Percentiles rank a stretch among this genome's conserved stretches.
phyloP scores from a whole-genome alignment of 23 tunicate species.

The Trididemnum miniatum region DNA sequence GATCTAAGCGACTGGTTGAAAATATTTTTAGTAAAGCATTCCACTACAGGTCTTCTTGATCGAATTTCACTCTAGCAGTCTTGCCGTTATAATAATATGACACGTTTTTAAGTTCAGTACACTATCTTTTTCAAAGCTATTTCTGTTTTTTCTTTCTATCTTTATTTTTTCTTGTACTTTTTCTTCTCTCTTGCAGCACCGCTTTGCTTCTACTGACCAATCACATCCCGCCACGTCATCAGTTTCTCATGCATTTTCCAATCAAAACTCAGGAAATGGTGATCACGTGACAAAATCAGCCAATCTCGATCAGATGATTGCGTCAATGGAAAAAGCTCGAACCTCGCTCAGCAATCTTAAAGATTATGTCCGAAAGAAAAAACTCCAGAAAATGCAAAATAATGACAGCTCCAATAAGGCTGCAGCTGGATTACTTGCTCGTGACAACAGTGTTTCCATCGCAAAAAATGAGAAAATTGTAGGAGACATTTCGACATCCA shows the following conservation, averaged over 20 bases:
- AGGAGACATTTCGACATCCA: background rate
- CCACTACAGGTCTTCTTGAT: too few relatives aligned
- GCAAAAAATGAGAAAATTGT: background rate
- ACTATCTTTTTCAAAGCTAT: too few relatives aligned
- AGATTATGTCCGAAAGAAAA: constrained; percentile 34
- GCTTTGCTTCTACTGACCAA: too few relatives aligned
- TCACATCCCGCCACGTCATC: background rate
- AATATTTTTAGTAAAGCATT: too few relatives aligned
- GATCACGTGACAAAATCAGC: constrained; percentile 8
- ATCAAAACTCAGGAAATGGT: constrained; percentile 19
- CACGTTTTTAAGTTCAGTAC: too few relatives aligned
- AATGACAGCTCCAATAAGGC: background rate
- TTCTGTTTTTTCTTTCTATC: too few relatives aligned
- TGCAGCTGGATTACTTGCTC: background rate
- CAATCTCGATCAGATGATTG: constrained; percentile 48
- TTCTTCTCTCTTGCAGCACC: too few relatives aligned
- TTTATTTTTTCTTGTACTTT: too few relatives aligned
- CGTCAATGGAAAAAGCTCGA: constrained; percentile 49
- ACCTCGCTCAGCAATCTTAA: constrained; percentile 44
- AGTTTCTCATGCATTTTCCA: constrained; percentile 20
- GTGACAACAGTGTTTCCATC: background rate
- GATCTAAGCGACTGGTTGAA: too few relatives aligned
- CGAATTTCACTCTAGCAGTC: too few relatives aligned
- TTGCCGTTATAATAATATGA: too few relatives aligned
- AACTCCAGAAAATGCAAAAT: background rate